These are phyloP conservation scores for Lipophrys pholis DNA, from an alignment of 2,113 vertebrate species.

Conservation along the genomic window DNA sequence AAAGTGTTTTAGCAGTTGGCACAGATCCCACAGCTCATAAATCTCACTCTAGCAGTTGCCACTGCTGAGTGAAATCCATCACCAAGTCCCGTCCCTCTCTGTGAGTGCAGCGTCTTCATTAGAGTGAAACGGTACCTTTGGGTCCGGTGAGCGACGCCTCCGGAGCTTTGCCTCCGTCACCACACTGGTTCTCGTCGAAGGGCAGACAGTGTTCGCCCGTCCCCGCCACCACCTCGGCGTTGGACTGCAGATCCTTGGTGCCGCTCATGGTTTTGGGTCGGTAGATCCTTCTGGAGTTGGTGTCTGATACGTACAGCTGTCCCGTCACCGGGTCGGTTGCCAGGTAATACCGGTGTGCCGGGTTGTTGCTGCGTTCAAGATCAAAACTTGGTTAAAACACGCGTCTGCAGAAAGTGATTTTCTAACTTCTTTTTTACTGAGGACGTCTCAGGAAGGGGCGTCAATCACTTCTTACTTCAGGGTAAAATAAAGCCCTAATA, in stretches of 20 bases:
- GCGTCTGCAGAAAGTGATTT: background rate
- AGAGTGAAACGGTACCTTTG: conserved; percentile 87
- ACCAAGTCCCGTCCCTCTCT: conserved; percentile 30
- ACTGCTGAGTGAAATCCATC: conserved; percentile 39
- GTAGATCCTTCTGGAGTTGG: conserved; percentile 96
- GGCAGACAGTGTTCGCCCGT: conserved; percentile 97
- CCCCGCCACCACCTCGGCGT: conserved; percentile 92
- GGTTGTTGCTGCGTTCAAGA: conserved; percentile 91
- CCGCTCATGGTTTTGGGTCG: conserved; percentile 87
- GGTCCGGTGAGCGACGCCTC: conserved; percentile 97
- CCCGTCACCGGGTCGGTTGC: conserved; percentile 93
- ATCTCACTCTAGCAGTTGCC: conserved; percentile 40
- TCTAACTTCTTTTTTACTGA: too few species aligned
- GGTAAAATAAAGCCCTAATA: too few species aligned
- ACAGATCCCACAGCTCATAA: conserved; percentile 28
- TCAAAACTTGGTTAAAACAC: conserved; percentile 16
- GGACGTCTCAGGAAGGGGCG: too few species aligned
- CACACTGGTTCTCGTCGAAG: conserved; percentile 95
- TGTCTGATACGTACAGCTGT: conserved; percentile 96
- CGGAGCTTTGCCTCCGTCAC: conserved; percentile 94
- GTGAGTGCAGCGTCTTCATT: conserved; percentile 42
- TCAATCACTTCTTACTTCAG: too few species aligned
- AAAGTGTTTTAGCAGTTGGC: conserved; percentile 17
- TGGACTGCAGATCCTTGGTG: conserved; percentile 90
- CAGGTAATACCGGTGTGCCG: conserved; percentile 96